phyloP scores from a whole-genome alignment of 2,797 vertebrate genomes.

The Benthosema pterotum region DNA sequence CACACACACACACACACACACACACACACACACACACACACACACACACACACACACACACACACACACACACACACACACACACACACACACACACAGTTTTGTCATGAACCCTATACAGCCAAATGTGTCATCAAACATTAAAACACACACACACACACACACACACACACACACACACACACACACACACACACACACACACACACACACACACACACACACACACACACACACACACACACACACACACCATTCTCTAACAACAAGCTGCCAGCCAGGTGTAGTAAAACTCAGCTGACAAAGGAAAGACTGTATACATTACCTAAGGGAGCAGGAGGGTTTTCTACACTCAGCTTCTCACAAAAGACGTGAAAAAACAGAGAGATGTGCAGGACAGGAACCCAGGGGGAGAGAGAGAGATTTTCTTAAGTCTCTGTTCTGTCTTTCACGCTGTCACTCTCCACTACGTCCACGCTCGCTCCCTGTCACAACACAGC shows the following conservation, averaged over 20 bases:
- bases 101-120: not conserved
- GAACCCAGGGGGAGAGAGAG: too few relatives aligned
- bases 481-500: too few relatives aligned
- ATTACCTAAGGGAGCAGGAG: not conserved
- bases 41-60: not conserved
- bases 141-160: not conserved
- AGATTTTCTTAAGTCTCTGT: too few relatives aligned
- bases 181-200: not conserved
- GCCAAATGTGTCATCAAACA: not conserved
- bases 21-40: not conserved
- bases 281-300: not conserved
- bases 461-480: too few relatives aligned
- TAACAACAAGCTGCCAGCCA: not conserved
- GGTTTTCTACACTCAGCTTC: not conserved
- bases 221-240: too few relatives aligned
- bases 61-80: not conserved
- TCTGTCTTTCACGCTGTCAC: too few relatives aligned
- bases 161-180: not conserved
- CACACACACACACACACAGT: not conserved
- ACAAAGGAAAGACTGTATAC: not conserved
- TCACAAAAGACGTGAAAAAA: not conserved
- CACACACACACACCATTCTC: not conserved
- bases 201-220: slow-evolving; percentile 1
- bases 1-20: not conserved
- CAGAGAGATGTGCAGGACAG: not conserved